These are phyloP conservation scores for Dolichallabes microphthalmus DNA, from an alignment of 2,113 vertebrate species.

Conservation along the genomic window DNA sequence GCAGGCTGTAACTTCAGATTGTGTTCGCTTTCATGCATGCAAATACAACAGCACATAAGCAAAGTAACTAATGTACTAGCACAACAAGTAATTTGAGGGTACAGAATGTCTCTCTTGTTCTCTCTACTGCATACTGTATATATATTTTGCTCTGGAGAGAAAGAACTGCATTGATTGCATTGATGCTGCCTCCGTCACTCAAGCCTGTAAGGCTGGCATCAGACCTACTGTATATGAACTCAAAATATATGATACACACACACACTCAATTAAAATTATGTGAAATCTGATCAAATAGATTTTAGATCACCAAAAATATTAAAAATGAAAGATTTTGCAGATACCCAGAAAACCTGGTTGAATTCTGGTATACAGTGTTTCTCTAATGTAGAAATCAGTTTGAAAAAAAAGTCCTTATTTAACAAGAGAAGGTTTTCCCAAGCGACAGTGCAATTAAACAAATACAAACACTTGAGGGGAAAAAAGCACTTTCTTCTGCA, in stretches of 20 bases:
- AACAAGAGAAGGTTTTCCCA: slow-evolving; percentile 2
- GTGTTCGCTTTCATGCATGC: background rate
- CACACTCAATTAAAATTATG: background rate
- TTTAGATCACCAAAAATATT: background rate
- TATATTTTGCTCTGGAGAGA: background rate
- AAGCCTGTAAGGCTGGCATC: background rate
- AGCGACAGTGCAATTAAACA: background rate
- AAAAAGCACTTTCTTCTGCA: background rate
- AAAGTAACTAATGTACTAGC: background rate
- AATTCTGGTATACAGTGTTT: background rate
- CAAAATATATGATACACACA: background rate
- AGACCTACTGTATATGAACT: background rate
- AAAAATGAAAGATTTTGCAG: background rate
- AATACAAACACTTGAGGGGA: background rate
- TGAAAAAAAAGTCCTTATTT: background rate
- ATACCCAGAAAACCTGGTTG: background rate
- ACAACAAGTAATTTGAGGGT: background rate
- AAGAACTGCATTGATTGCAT: background rate
- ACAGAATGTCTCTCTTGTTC: background rate
- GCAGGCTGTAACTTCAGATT: background rate
- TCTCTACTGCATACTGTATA: background rate
- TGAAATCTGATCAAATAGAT: background rate
- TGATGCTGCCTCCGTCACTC: background rate
- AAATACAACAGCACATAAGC: background rate
- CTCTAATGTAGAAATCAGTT: background rate